A percentile compares a stretch with the other conserved stretches of the same genome.
Conservation (phyloP, 2,888 invertebrate genomes). For the Conops quadrifasciatus region DNA sequence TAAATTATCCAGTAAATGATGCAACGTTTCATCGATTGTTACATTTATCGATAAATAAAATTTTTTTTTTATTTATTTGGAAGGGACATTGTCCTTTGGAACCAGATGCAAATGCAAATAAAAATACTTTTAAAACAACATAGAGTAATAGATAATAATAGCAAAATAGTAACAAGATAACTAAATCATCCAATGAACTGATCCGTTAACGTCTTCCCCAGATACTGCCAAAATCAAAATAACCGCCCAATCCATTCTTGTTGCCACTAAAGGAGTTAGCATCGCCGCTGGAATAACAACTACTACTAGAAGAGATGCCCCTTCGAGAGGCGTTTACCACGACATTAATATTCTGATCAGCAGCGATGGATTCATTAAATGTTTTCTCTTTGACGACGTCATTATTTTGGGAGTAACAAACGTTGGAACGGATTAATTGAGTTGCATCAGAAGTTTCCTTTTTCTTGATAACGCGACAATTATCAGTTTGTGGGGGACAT, state of each 20-base stretch:
- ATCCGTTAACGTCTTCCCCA: background rate
- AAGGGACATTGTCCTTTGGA: too few relatives aligned
- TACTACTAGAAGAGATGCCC: background rate
- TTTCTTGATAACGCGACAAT: conserved; percentile 17
- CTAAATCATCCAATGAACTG: background rate
- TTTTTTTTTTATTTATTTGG: too few relatives aligned
- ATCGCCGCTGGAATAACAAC: background rate
- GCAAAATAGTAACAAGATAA: too few relatives aligned
- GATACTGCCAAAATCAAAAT: background rate
- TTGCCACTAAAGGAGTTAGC: background rate
- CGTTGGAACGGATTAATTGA: conserved; percentile 1
- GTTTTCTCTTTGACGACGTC: background rate
- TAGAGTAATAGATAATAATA: too few relatives aligned
- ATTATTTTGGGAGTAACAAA: conserved; percentile 3
- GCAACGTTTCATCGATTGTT: too few relatives aligned
- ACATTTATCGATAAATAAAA: too few relatives aligned
- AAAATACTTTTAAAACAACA: too few relatives aligned
- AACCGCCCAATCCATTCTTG: background rate
- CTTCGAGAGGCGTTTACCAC: conserved; percentile 10
- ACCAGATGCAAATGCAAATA: too few relatives aligned
- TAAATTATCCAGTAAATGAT: too few relatives aligned
- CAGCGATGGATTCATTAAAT: conserved; percentile 1
- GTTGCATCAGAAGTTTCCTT: background rate
- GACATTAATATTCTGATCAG: background rate
- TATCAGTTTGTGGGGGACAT: conserved; percentile 11